Conservation (phyloP, 2,797 vertebrate genomes). For the Bradypodion ventrale region DNA sequence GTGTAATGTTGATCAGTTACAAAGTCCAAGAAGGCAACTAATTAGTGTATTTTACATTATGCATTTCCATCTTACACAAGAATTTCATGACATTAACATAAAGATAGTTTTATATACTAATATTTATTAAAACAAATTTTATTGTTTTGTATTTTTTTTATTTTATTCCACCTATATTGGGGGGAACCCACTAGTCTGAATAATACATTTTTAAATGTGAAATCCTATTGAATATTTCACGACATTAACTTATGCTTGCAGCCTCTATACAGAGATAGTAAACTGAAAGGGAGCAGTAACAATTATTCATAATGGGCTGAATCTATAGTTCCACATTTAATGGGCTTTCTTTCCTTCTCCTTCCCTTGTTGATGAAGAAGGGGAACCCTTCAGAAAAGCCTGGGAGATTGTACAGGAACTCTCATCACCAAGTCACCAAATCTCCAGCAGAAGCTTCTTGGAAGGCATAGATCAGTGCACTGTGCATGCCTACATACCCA, state of each 20-base stretch:
- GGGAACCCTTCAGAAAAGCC: not conserved
- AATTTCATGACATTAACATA: not conserved
- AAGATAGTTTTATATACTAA: not conserved
- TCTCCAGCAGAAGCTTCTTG: not conserved
- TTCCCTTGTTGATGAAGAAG: not conserved
- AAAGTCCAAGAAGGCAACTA: constrained; percentile 46
- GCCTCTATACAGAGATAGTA: not conserved
- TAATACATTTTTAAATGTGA: not conserved
- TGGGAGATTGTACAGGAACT: not conserved
- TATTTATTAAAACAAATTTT: not conserved
- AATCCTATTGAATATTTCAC: too few species aligned
- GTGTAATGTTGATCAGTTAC: constrained; percentile 44
- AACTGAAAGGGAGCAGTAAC: not conserved
- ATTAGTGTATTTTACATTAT: constrained; percentile 22
- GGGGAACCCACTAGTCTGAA: not conserved
- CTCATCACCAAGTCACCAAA: not conserved
- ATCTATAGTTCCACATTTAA: not conserved
- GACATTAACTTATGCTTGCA: too few species aligned
- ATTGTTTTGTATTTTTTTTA: not conserved
- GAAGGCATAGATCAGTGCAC: too few species aligned
- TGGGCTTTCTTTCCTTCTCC: not conserved
- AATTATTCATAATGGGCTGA: not conserved
- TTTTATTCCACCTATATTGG: not conserved
- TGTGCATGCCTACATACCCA: too few species aligned
- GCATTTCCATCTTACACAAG: not conserved